Evolutionary conservation across 53 echinoderm and acorn worm genomes (phyloP).

Genomic region (Hippasteria phrygiana): DNA sequence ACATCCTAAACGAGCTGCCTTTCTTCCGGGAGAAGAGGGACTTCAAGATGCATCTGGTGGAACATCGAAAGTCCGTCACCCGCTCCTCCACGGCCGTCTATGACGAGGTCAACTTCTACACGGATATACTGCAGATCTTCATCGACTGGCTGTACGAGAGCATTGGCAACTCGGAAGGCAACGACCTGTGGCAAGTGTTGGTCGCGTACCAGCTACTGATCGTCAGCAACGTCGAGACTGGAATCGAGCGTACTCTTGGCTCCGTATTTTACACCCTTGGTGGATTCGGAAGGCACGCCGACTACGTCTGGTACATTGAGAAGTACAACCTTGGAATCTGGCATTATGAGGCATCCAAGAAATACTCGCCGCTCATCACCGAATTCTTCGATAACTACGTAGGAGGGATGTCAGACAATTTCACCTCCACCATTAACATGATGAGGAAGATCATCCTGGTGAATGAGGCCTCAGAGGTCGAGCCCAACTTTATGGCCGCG

Average conservation of each 20-base stretch:
- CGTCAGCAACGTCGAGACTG: slow-evolving; percentile 90
- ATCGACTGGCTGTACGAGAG: slow-evolving; percentile 96
- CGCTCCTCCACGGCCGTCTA: slow-evolving; percentile 82
- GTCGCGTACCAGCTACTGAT: slow-evolving; percentile 90
- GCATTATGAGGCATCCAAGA: slow-evolving; percentile 78
- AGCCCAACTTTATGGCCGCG: slow-evolving; percentile 72
- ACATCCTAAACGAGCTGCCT: slow-evolving; percentile 79
- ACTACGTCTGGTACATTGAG: slow-evolving; percentile 87
- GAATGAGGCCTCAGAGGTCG: slow-evolving; percentile 37
- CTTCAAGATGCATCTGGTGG: slow-evolving; percentile 75
- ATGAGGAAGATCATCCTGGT: slow-evolving; percentile 72
- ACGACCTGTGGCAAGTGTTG: slow-evolving; percentile 79
- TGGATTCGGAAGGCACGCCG: slow-evolving; percentile 77
- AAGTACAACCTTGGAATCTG: slow-evolving; percentile 84
- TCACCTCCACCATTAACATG: slow-evolving; percentile 65
- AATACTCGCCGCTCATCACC: slow-evolving; percentile 73
- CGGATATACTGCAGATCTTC: slow-evolving; percentile 84
- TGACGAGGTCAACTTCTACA: slow-evolving; percentile 85
- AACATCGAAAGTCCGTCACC: slow-evolving; percentile 69
- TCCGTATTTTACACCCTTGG: slow-evolving; percentile 80
- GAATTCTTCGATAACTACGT: slow-evolving; percentile 70
- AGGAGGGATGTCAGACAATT: slow-evolving; percentile 55
- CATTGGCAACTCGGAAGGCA: slow-evolving; percentile 86
- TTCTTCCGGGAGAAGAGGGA: slow-evolving; percentile 86
- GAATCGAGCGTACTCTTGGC: slow-evolving; percentile 89